Base-by-base conservation (phyloP, 2,113 vertebrate species). In the Polyodon spathula region DNA sequence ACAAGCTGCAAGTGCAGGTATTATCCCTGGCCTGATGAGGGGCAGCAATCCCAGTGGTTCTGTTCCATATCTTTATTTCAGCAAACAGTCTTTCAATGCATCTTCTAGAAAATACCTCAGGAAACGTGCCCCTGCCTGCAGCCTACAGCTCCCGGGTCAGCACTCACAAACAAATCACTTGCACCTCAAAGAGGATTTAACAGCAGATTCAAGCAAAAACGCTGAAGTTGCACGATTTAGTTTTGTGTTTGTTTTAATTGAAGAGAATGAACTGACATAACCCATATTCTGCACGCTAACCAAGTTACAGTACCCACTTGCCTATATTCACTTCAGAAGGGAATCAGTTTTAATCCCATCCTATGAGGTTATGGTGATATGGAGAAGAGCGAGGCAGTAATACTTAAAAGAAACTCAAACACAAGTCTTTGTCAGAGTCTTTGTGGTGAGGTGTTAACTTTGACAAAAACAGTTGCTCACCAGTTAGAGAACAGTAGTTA, bases 61-160 rank as follows among this genome's bases (percentile, higher is more conserved):
- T 42, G 16, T 65, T 66, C 44, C 14, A 37, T 74, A 70, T 61
- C 60, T 63, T 63, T 67, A 60, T 51, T 64, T 75, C 71, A 75
- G 76, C 71, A 75, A 68, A 73, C 67, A 67, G 44, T 54, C 50
- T 27, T 16, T 66, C 64, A 73, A 70, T 62, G 67, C 68, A 70
- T 67, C 65, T 52, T 62, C 53, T 62, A 62, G 54, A 52, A 63
- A 60, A 60, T 71, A 69, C 75, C 71, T 64, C 48, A 50, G 59
- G 60, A 59, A 54, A 71, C 76, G 70, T 77, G 76, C 63, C 76
- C 56, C 71, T 68, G 69, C 76, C 69, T 77, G 76, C 59, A 70
- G 70, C 73, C 73, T 72, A 71, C 73, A 66, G 60, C 42, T 60
- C 63, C 67, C 17, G 69, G 69, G 67, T 73, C 69, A 74, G 68